phyloP scores from a whole-genome alignment of 2,113 vertebrate genomes.

The Probosciger aterrimus region DNA sequence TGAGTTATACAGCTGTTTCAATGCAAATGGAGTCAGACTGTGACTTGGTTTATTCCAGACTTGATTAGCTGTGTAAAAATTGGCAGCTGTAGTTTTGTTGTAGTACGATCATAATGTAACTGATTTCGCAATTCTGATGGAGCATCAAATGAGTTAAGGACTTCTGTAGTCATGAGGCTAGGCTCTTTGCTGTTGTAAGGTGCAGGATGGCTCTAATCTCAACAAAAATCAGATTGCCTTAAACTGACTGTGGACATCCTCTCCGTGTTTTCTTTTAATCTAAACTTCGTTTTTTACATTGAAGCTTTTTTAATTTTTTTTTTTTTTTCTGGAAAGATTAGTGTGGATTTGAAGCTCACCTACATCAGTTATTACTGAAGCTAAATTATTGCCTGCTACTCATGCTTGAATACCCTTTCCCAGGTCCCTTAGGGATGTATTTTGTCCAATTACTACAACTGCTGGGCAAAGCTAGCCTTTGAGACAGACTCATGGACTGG shows the following conservation, averaged over 20 bases:
- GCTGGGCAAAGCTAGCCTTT: neutral
- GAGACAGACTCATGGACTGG: neutral
- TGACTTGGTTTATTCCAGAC: neutral
- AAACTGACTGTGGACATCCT: neutral
- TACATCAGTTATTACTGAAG: neutral
- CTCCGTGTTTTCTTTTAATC: neutral
- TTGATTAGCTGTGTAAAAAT: neutral
- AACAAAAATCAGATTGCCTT: neutral
- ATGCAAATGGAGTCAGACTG: neutral
- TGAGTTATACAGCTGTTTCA: fast-evolving
- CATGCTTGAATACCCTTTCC: neutral
- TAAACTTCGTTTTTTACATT: neutral
- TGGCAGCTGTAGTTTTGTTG: neutral
- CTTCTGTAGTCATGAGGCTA: neutral
- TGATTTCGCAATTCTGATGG: neutral
- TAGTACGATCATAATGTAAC: neutral
- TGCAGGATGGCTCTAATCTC: neutral
- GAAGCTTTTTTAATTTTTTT: neutral
- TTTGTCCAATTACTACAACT: neutral
- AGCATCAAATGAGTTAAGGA: neutral
- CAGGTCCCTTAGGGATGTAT: neutral
- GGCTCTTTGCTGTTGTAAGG: neutral
- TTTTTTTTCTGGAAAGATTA: neutral
- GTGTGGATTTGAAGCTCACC: neutral
- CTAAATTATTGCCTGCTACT: neutral